phyloP scores from a whole-genome alignment of 2,113 vertebrate genomes.

The Ahaetulla prasina region DNA sequence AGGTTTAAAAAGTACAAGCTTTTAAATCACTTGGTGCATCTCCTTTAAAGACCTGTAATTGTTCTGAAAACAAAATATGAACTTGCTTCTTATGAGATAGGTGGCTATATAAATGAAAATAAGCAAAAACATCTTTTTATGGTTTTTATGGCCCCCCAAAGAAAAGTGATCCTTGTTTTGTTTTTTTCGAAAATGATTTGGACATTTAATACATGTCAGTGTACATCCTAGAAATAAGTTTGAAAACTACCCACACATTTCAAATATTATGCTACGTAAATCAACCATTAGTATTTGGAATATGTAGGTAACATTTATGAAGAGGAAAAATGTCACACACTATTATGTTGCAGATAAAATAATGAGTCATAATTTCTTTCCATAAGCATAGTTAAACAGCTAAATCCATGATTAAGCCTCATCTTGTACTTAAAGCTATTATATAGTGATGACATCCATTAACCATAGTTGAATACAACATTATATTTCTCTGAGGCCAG shows the following conservation, averaged over 20 bases:
- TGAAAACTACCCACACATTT: background rate
- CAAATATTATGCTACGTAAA: slow-evolving; percentile 37
- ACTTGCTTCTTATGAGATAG: background rate
- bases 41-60: background rate
- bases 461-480: background rate
- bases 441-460: background rate
- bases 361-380: background rate
- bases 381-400: background rate
- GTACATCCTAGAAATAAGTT: slow-evolving; percentile 9
- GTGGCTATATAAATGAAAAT: background rate
- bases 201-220: background rate
- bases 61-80: accelerated
- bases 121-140: background rate
- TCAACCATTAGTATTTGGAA: slow-evolving; percentile 32
- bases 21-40: background rate
- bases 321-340: slow-evolving; percentile 15
- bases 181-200: background rate
- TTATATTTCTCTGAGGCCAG: background rate
- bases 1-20: background rate
- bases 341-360: background rate
- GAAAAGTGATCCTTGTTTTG: background rate
- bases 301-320: slow-evolving; percentile 18
- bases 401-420: background rate
- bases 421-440: background rate
- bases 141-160: background rate